Percentiles rank a stretch among this genome's conserved stretches.
Conservation (phyloP, 2,888 invertebrate species). For the Ashinkailepas kermadecensis region DNA sequence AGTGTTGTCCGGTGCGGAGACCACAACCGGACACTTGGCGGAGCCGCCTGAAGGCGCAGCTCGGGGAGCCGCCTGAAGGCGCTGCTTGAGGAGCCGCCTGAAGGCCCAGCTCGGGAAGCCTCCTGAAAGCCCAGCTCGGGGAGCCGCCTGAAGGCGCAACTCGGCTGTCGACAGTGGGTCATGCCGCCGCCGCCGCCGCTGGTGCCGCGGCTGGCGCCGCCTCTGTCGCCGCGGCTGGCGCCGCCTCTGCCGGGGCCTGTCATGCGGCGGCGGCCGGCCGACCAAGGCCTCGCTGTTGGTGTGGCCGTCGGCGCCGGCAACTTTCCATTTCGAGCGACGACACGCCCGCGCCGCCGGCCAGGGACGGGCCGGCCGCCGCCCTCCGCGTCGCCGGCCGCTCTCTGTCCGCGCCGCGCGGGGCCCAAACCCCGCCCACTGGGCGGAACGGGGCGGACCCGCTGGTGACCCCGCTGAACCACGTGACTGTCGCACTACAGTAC, state of each 20-base stretch:
- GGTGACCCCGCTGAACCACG: not conserved
- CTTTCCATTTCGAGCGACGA: constrained; percentile 17
- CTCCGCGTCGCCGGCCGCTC: not conserved
- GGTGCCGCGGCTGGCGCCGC: not conserved
- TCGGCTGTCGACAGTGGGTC: no score
- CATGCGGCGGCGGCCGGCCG: not conserved
- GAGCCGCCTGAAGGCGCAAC: no score
- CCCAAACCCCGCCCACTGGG: no score
- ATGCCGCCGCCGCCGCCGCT: not conserved
- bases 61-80: no score
- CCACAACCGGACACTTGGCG: no score
- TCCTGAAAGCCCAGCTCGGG: no score
- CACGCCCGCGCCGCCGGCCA: constrained; percentile 2
- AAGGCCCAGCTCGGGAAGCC: no score
- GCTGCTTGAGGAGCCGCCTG: no score
- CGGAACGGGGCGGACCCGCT: not conserved
- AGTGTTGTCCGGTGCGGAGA: no score
- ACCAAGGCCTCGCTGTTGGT: not conserved
- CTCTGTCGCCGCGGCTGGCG: not conserved
- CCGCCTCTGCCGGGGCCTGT: not conserved
- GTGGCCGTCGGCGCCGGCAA: not conserved
- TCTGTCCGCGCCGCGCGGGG: not conserved
- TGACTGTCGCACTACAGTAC: not conserved
- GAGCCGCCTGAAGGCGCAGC: no score
- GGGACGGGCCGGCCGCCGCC: not conserved